Evolutionary conservation across 2,797 vertebrate genomes (phyloP), one percentile per base, ranked within the genome.

Genomic region (Balearica regulorum): DNA sequence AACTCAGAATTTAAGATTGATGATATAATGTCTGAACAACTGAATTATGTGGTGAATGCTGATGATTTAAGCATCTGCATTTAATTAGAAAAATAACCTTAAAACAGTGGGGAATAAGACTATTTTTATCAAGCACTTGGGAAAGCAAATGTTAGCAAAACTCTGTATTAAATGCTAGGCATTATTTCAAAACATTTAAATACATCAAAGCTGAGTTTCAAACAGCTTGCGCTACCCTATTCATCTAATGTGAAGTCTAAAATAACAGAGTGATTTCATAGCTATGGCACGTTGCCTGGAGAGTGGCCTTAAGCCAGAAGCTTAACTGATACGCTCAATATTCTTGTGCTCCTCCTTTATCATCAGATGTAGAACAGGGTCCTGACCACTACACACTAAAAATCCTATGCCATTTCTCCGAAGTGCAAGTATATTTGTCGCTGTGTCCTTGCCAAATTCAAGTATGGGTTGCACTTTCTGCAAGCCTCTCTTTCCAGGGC

Each of bases 261-360:
- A 96, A 95, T 92, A 95, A 89, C 82, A 62, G 54, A 83, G 77
- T 97, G 97, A 96, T 97, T 96, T 97, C 96, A 96, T 83, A 91
- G 92, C 69, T 58, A 9, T 97, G 97, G 96, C 96, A 75, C 3
- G 1, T 44, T 95, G 97, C 96, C 97, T 95, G 66, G 89, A 94
- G 64, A 86, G 76, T 19, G 35, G 90, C 84, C 87, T 87, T 81
- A 69, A 91, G 90, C 94, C 91, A 95, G 90, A 31, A 88, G 69
- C 90, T 91, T 83, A 62, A 70, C 88, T 44, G 77, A 92, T 85
- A 68, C 2, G 10, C 79, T 94, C 75, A 49, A 57, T 93, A 75
- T 90, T 90, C 75, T 75, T 77, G 4, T 66, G 43, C 61, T 91
- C 41, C 68, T 89, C 80, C 83, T 83, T 78, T 77, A 66, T 69